Evolutionary conservation across 2,888 invertebrate genomes (phyloP).

Genomic region (Tinea pellionella): DNA sequence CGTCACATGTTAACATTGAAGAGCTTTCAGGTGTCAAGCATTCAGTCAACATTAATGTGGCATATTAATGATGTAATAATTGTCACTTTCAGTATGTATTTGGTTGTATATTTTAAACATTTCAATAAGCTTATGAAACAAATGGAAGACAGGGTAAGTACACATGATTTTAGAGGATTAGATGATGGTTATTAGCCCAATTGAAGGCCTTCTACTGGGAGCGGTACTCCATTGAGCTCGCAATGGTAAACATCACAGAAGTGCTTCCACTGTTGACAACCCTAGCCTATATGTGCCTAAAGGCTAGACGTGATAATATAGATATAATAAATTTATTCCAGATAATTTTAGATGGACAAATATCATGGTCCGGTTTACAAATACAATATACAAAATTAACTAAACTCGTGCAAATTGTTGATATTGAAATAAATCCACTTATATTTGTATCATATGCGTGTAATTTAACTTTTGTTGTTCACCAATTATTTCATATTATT

Average conservation of each 20-base stretch:
- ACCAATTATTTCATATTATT: constrained; percentile 71
- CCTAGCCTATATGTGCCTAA: too few species aligned
- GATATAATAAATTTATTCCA: background rate
- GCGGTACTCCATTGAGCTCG: too few species aligned
- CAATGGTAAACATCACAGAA: too few species aligned
- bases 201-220: too few species aligned
- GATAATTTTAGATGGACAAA: background rate
- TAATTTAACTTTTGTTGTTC: constrained; percentile 72
- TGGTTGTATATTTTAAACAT: constrained; percentile 65
- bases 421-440: constrained; percentile 60
- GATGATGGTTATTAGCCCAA: too few species aligned
- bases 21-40: constrained; percentile 43
- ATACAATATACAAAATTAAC: constrained; percentile 64
- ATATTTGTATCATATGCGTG: constrained; percentile 67
- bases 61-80: constrained; percentile 72
- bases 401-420: constrained; percentile 55
- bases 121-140: constrained; percentile 33
- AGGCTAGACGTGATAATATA: too few species aligned
- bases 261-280: too few species aligned
- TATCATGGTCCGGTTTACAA: constrained; percentile 68
- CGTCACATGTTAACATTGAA: too few species aligned
- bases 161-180: constrained; percentile 52
- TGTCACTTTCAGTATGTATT: constrained; percentile 67
- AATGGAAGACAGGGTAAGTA: background rate
- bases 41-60: constrained; percentile 70